A percentile compares a stretch with the other conserved stretches of the same genome.
Evolutionary conservation across 2,888 invertebrate species (phyloP).

Genomic region (Netelia fuscicornis): DNA sequence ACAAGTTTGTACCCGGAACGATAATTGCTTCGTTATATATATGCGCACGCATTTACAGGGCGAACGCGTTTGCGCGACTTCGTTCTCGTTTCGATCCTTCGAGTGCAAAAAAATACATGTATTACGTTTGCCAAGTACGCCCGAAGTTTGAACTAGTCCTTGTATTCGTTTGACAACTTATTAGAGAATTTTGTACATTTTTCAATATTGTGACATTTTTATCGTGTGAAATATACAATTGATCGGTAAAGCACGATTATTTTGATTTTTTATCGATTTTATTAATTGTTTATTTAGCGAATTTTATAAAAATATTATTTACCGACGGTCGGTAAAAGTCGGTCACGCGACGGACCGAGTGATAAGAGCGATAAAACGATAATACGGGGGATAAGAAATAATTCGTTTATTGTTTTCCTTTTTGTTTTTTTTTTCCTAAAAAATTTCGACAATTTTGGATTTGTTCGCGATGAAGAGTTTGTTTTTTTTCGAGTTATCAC

Average conservation of each 20-base stretch:
- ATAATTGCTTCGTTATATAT: constrained; percentile 55
- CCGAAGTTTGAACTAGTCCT: background rate
- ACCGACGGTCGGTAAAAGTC: too few relatives aligned
- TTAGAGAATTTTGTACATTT: background rate
- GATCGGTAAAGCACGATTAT: too few relatives aligned
- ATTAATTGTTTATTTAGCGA: too few relatives aligned
- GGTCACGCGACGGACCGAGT: too few relatives aligned
- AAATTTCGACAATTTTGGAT: background rate
- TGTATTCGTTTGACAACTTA: background rate
- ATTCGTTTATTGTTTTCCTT: background rate
- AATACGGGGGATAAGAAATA: background rate
- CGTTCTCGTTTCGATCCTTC: background rate
- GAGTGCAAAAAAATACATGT: background rate
- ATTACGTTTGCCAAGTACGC: background rate
- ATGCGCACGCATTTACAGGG: background rate
- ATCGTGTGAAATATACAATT: too few relatives aligned
- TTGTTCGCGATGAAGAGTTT: too few relatives aligned
- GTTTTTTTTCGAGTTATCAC: background rate
- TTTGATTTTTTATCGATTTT: too few relatives aligned
- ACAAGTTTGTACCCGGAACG: constrained; percentile 61
- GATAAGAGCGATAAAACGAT: too few relatives aligned
- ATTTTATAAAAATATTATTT: too few relatives aligned
- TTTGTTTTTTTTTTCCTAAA: background rate
- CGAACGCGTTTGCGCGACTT: background rate
- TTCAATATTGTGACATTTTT: too few relatives aligned